These are phyloP conservation scores for Drosophila macrospina DNA, from an alignment of 2,888 invertebrate genomes.

Conservation along the genomic window DNA sequence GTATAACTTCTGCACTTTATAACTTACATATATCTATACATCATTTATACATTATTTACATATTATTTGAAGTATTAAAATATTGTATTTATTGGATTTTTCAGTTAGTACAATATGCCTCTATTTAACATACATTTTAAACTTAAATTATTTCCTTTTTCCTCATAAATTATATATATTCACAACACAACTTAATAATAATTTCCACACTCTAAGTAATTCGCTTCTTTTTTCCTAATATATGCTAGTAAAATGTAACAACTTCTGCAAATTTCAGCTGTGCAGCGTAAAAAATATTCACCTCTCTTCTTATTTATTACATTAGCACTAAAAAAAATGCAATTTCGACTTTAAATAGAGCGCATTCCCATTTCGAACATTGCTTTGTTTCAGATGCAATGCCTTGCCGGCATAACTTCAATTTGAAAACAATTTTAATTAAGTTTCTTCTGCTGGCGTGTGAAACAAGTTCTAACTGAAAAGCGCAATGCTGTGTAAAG, in stretches of 20 bases:
- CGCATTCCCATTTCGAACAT: not conserved
- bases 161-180: too few species aligned
- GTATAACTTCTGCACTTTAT: too few species aligned
- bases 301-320: not conserved
- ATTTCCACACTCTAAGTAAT: too few species aligned
- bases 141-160: too few species aligned
- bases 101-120: too few species aligned
- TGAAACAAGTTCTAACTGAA: constrained; percentile 5
- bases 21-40: too few species aligned
- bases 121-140: too few species aligned
- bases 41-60: too few species aligned
- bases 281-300: not conserved
- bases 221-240: not conserved
- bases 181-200: too few species aligned
- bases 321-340: not conserved
- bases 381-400: constrained; percentile 1
- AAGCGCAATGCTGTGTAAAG: constrained; percentile 22
- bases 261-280: not conserved
- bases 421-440: constrained; percentile 35
- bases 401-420: constrained; percentile 4
- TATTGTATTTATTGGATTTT: too few species aligned
- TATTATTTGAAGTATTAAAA: too few species aligned
- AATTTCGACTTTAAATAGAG: not conserved
- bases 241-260: not conserved
- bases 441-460: constrained; percentile 21